Percentiles rank a stretch among this genome's conserved stretches.
These are phyloP conservation scores for Gonatopus flavifemur DNA, from an alignment of 1,140 invertebrate genomes.

Conservation along the genomic window DNA sequence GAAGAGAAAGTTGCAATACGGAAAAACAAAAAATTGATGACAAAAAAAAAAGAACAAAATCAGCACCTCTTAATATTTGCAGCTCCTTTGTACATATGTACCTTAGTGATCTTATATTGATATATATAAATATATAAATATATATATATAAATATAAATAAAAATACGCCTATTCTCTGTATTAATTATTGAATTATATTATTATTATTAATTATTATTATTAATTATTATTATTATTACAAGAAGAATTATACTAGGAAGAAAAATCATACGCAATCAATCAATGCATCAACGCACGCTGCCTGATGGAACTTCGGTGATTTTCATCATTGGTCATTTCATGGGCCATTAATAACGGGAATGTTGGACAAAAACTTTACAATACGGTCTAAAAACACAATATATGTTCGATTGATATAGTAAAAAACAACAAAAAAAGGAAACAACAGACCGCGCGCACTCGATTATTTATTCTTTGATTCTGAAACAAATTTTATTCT, in stretches of 20 bases:
- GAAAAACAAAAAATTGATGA: conserved; percentile 16
- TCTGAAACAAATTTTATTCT: too few species aligned
- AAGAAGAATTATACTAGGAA: conserved; percentile 46
- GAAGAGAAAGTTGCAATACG: conserved; percentile 46
- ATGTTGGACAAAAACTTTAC: too few species aligned
- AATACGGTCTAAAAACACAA: too few species aligned
- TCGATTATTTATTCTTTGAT: too few species aligned
- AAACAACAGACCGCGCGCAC: too few species aligned
- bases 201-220: conserved; percentile 55
- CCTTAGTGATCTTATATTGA: conserved; percentile 54
- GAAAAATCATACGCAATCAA: conserved; percentile 30
- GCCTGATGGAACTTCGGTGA: conserved; percentile 25
- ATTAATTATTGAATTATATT: conserved; percentile 57
- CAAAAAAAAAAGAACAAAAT: too few species aligned
- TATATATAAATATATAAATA: conserved; percentile 45
- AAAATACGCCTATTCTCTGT: conserved; percentile 49
- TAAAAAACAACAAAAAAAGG: too few species aligned
- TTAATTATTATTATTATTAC: conserved; percentile 54
- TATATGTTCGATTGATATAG: too few species aligned
- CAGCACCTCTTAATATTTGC: conserved; percentile 49
- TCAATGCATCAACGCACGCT: conserved; percentile 37
- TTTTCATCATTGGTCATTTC: too few species aligned
- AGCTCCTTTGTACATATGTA: conserved; percentile 56
- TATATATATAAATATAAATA: conserved; percentile 50
- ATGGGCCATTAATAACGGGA: too few species aligned